Conservation (phyloP, 1,140 invertebrate species). For the Drosophila elegans region DNA sequence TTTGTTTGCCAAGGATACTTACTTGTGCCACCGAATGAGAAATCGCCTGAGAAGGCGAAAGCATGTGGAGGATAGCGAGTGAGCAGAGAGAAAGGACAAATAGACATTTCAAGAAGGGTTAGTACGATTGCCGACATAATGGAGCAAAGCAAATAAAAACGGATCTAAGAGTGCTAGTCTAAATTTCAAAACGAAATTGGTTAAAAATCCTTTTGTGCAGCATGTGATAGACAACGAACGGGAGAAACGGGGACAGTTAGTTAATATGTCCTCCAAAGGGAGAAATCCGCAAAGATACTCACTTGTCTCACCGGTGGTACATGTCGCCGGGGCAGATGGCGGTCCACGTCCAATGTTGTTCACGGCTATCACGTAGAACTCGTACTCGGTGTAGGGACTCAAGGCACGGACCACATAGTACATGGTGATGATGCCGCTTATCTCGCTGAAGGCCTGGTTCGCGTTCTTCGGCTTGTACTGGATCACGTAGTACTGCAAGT, state of each 20-base stretch:
- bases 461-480: constrained; percentile 97
- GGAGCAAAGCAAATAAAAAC: constrained; percentile 35
- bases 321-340: constrained; percentile 92
- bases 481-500: constrained; percentile 96
- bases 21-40: constrained; percentile 94
- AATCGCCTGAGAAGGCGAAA: constrained; percentile 87
- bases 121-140: constrained; percentile 49
- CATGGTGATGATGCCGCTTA: constrained; percentile 95
- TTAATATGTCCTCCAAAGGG: constrained; percentile 28
- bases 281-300: constrained; percentile 85
- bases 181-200: constrained; percentile 57
- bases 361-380: constrained; percentile 97
- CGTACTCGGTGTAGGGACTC: constrained; percentile 98
- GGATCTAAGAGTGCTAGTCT: constrained; percentile 31
- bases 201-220: constrained; percentile 61
- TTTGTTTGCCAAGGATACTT: constrained; percentile 87
- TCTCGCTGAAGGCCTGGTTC: constrained; percentile 93
- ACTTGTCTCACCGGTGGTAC: constrained; percentile 98
- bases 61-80: constrained; percentile 48
- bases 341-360: constrained; percentile 96
- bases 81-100: constrained; percentile 20
- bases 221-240: constrained; percentile 21
- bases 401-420: constrained; percentile 95
- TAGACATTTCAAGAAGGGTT: constrained; percentile 56
- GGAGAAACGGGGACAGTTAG: constrained; percentile 33